Base-by-base conservation (phyloP, 1,140 invertebrate genomes). In the Coboldia fuscipes region DNA sequence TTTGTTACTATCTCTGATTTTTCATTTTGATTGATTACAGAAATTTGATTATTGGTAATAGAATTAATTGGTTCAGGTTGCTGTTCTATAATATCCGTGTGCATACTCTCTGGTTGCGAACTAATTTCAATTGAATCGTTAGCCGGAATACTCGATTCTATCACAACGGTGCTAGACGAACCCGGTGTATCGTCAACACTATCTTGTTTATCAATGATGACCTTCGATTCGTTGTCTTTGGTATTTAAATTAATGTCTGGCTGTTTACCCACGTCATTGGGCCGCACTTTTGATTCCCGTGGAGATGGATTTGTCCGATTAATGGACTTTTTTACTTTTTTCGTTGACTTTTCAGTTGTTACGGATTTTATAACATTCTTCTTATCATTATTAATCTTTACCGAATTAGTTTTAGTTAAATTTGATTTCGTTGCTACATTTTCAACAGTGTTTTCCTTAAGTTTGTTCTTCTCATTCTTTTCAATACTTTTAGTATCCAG, bases 271-370 rank as follows among this genome's bases (percentile, higher is more conserved):
- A n/a, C n/a, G n/a, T n/a, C n/a, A n/a, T n/a, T n/a, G n/a, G n/a
- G n/a, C n/a, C n/a, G n/a, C n/a, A n/a, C n/a, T n/a, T n/a, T n/a
- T n/a, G n/a, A n/a, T n/a, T n/a, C n/a, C n/a, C n/a, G n/a, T 33
- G 13, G 9, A 9, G 19, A 9, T 27, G 44, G 51, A 50, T 37
- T 51, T 54, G 33, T 43, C 37, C 29, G 35, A 29, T 40, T 53
- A 45, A 42, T 45, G 52, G 16, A 7, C 26, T 43, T 49, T 50
- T 18, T 45, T 51, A 16, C 50, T 42, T 40, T 36, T 36, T 46
- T 36, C 22, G 44, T 46, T 37, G 35, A 21, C 20, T 50, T 43
- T 33, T 47, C 27, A 19, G 29, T n/a, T 34, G 34, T 45, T 44
- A 10, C 8, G 10, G 13, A n/a, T 27, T 10, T 10, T 14, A 27